These are phyloP conservation scores for Scolopax mira DNA, from an alignment of 2,113 vertebrate species.

Conservation along the genomic window DNA sequence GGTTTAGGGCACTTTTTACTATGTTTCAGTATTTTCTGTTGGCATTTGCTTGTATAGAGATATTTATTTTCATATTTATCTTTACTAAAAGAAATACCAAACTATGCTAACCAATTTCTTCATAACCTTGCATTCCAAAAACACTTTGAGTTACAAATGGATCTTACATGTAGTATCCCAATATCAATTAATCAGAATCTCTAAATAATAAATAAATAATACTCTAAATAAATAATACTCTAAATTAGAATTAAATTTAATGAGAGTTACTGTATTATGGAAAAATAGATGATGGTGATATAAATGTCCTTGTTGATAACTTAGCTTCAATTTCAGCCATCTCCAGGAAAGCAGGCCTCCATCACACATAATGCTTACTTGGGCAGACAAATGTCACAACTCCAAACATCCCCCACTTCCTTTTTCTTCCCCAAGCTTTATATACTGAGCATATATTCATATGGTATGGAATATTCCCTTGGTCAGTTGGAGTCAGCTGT, in stretches of 20 bases:
- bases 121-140: neutral
- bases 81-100: neutral
- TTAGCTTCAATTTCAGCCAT: neutral
- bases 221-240: neutral
- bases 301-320: neutral
- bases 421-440: neutral
- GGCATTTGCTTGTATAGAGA: neutral
- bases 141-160: neutral
- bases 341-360: neutral
- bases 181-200: neutral
- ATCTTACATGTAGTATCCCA: neutral
- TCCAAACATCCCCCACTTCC: neutral
- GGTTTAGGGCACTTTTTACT: neutral
- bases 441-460: neutral
- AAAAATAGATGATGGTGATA: neutral
- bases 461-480: neutral
- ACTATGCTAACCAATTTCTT: fast-evolving
- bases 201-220: neutral
- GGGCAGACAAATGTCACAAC: neutral
- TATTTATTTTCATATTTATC: neutral
- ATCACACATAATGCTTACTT: neutral
- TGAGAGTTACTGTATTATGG: neutral
- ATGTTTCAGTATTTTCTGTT: neutral
- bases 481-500: neutral
- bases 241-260: neutral